Evolutionary conservation across 2,888 invertebrate genomes (phyloP).

Genomic region (Morpho deidamia): DNA sequence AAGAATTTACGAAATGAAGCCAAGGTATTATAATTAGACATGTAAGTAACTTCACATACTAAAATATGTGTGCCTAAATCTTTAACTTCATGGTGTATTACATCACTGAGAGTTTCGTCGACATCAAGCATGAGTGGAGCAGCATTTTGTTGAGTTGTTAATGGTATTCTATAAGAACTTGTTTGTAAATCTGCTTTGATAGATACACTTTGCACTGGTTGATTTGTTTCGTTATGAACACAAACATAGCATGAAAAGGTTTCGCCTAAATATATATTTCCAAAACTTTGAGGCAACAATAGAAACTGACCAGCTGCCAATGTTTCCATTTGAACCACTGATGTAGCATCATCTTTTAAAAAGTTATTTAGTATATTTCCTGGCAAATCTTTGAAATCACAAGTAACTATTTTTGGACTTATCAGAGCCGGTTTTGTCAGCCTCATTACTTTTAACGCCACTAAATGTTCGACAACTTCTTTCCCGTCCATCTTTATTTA

Average conservation of each 20-base stretch:
- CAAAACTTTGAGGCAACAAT: conserved; percentile 96
- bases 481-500: conserved; percentile 73
- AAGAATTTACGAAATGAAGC: conserved; percentile 97
- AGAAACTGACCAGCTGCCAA: conserved; percentile 93
- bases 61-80: conserved; percentile 98
- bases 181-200: conserved; percentile 97
- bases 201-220: conserved; percentile 88
- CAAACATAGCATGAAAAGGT: conserved; percentile 98
- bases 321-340: conserved; percentile 88
- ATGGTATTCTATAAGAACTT: conserved; percentile 89
- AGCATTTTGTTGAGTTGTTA: conserved; percentile 85
- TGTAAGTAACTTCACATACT: conserved; percentile 97
- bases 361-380: conserved; percentile 88
- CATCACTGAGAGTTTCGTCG: conserved; percentile 94
- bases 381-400: conserved; percentile 91
- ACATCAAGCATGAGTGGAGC: conserved; percentile 81
- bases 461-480: conserved; percentile 79
- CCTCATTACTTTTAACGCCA: conserved; percentile 92
- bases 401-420: conserved; percentile 88
- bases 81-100: conserved; percentile 99
- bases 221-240: conserved; percentile 96
- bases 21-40: conserved; percentile 84
- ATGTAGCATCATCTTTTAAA: conserved; percentile 89
- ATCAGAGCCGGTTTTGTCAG: conserved; percentile 94
- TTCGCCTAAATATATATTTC: conserved; percentile 98